Evolutionary conservation across 2,797 vertebrate species (phyloP).

Genomic region (Potorous gilbertii): DNA sequence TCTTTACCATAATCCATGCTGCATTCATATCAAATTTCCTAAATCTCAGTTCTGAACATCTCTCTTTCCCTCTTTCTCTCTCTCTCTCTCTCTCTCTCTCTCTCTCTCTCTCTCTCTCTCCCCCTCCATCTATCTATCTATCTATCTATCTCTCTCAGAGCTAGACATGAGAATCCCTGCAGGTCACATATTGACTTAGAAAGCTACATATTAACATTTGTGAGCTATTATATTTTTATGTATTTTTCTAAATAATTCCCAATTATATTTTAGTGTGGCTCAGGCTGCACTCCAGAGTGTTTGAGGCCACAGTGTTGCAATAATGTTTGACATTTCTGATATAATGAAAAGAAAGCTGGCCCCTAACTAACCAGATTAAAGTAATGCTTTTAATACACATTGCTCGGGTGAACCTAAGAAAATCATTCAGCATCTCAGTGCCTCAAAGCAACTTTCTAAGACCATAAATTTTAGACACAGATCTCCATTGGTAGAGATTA

Average conservation of each 20-base stretch:
- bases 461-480: not conserved
- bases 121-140: too few relatives aligned
- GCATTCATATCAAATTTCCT: not conserved
- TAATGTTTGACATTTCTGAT: not conserved
- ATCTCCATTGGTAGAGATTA: not conserved
- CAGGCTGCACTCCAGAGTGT: too few relatives aligned
- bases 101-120: too few relatives aligned
- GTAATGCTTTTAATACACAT: not conserved
- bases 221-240: too few relatives aligned
- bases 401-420: not conserved
- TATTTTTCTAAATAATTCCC: too few relatives aligned
- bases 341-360: not conserved
- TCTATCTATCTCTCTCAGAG: too few relatives aligned
- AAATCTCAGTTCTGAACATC: not conserved
- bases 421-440: not conserved
- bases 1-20: not conserved
- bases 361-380: not conserved
- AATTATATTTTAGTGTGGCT: too few relatives aligned
- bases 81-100: too few relatives aligned
- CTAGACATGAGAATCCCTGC: not conserved
- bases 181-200: not conserved
- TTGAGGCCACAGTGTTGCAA: too few relatives aligned
- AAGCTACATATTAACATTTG: not conserved
- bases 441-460: not conserved
- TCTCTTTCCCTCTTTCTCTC: too few relatives aligned